Evolutionary conservation across 2,113 vertebrate species (phyloP).

Genomic region (Atrichornis clamosus): DNA sequence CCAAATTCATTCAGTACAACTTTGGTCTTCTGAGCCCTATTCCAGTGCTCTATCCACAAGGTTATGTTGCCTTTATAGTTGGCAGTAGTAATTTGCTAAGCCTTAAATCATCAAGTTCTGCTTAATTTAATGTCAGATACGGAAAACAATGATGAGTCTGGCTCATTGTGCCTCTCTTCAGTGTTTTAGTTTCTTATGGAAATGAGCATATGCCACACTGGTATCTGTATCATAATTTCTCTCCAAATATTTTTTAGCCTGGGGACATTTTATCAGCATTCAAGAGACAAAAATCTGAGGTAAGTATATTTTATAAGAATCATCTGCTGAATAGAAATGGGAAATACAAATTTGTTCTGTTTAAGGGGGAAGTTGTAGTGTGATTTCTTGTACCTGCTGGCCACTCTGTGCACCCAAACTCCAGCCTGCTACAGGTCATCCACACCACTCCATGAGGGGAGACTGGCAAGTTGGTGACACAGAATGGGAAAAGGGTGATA

Average conservation of each 20-base stretch:
- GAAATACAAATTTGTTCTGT: neutral
- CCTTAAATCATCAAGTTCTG: neutral
- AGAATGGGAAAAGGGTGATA: neutral
- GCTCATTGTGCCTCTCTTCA: neutral
- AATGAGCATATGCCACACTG: neutral
- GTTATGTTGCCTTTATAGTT: neutral
- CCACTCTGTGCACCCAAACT: neutral
- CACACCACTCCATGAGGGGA: neutral
- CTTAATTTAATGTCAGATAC: neutral
- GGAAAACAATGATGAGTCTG: neutral
- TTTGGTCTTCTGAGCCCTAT: neutral
- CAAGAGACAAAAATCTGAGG: neutral
- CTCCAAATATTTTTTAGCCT: neutral
- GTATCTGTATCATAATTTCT: neutral
- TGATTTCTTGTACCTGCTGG: neutral
- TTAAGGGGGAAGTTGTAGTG: neutral
- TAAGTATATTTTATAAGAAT: neutral
- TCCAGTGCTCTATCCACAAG: neutral
- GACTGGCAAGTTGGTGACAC: neutral
- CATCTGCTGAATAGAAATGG: neutral
- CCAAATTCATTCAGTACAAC: neutral
- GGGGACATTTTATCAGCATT: neutral
- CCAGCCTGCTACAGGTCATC: neutral
- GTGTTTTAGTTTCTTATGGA: neutral
- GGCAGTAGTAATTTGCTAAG: neutral